Conservation (phyloP, 1,140 invertebrate species). For the Nephila pilipes region DNA sequence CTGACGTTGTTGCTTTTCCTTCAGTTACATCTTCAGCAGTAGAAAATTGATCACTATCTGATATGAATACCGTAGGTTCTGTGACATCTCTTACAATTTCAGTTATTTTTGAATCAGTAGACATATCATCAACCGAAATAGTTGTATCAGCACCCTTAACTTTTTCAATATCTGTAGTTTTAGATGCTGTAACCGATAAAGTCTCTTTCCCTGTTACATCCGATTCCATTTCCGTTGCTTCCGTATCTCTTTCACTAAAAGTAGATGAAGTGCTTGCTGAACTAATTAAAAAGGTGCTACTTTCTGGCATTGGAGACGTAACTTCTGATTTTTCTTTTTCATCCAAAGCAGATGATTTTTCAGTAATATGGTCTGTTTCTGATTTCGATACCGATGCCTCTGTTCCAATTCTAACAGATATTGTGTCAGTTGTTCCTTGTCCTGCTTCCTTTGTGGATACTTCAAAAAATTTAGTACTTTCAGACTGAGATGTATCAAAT, state of each 20-base stretch:
- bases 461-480: no score
- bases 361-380: not conserved
- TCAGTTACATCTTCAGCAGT: not conserved
- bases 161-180: not conserved
- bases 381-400: not conserved
- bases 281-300: not conserved
- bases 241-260: not conserved
- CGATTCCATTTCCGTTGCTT: not conserved
- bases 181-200: not conserved
- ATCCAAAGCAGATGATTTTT: not conserved
- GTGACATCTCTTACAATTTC: not conserved
- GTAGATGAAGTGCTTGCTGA: not conserved
- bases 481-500: not conserved
- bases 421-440: no score
- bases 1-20: not conserved
- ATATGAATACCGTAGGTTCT: slow-evolving; percentile 42
- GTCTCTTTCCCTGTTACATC: not conserved
- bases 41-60: not conserved
- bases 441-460: no score
- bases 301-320: not conserved
- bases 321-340: not conserved
- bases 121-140: not conserved
- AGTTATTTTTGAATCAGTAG: not conserved
- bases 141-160: not conserved
- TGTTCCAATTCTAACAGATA: no score